Evolutionary conservation across 1,140 invertebrate species (phyloP).

Genomic region (Drosophila setifemur): DNA sequence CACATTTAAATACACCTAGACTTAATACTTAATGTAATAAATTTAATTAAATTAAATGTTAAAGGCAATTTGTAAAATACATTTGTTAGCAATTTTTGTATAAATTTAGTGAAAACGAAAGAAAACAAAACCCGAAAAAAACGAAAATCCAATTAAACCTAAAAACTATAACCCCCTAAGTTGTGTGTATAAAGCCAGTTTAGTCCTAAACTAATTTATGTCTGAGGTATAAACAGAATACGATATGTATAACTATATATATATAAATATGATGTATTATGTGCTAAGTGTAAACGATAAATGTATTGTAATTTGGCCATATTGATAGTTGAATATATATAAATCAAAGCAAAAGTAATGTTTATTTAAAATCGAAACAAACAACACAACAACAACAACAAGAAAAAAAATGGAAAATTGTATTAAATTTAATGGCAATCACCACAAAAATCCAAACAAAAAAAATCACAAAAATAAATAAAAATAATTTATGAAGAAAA

Average conservation of each 20-base stretch:
- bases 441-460: slow-evolving; percentile 68
- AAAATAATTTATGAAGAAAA: slow-evolving; percentile 80
- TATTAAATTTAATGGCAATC: slow-evolving; percentile 81
- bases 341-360: slow-evolving; percentile 56
- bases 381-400: slow-evolving; percentile 15
- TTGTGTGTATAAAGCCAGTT: slow-evolving; percentile 67
- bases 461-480: slow-evolving; percentile 75
- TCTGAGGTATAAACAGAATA: slow-evolving; percentile 56
- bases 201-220: slow-evolving; percentile 75
- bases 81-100: slow-evolving; percentile 59
- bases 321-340: slow-evolving; percentile 82
- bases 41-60: slow-evolving; percentile 75
- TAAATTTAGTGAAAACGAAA: slow-evolving; percentile 43
- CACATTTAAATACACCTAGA: slow-evolving; percentile 20
- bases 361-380: slow-evolving; percentile 52
- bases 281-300: slow-evolving; percentile 71
- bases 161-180: slow-evolving; percentile 50
- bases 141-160: slow-evolving; percentile 16
- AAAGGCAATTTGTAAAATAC: slow-evolving; percentile 77
- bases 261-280: slow-evolving; percentile 58
- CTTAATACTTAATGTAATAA: slow-evolving; percentile 40
- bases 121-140: slow-evolving; percentile 9
- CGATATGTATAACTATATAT: slow-evolving; percentile 33
- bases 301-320: slow-evolving; percentile 82
- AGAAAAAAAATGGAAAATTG: slow-evolving; percentile 50